These are phyloP conservation scores for Danio kyathit DNA, from an alignment of 2,797 vertebrate genomes.

Conservation along the genomic window DNA sequence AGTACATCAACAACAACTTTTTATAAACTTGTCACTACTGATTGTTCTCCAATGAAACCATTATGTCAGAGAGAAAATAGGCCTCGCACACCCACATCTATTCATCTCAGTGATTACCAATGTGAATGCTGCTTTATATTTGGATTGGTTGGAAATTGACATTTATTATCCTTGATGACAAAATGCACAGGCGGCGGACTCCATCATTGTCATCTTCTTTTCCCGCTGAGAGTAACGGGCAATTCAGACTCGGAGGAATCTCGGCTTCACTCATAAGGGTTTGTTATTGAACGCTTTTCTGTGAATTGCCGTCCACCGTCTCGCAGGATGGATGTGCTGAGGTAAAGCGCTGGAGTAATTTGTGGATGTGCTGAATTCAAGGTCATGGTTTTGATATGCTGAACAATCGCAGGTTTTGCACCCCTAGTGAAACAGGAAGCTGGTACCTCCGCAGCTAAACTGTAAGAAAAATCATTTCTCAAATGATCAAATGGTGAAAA, in stretches of 20 bases:
- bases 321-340: slow-evolving; percentile 22
- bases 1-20: slow-evolving; percentile 20
- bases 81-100: slow-evolving; percentile 8
- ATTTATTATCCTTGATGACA: slow-evolving; percentile 50
- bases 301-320: neutral
- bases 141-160: slow-evolving; percentile 47
- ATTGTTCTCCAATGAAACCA: slow-evolving; percentile 14
- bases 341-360: slow-evolving; percentile 24
- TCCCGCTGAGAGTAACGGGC: slow-evolving; percentile 22
- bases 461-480: neutral
- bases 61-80: slow-evolving; percentile 23
- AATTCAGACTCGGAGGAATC: slow-evolving; percentile 32
- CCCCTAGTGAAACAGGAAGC: neutral
- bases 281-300: slow-evolving; percentile 28
- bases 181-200: slow-evolving; percentile 16
- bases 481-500: neutral
- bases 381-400: slow-evolving; percentile 27
- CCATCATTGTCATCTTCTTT: slow-evolving; percentile 32
- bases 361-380: slow-evolving; percentile 31
- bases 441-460: neutral
- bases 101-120: slow-evolving; percentile 28
- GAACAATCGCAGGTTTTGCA: slow-evolving; percentile 14
- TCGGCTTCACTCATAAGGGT: slow-evolving; percentile 17
- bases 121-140: slow-evolving; percentile 26
- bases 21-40: slow-evolving; percentile 27